These are phyloP conservation scores for Odontesthes bonariensis DNA, from an alignment of 2,113 vertebrate species.

Conservation along the genomic window DNA sequence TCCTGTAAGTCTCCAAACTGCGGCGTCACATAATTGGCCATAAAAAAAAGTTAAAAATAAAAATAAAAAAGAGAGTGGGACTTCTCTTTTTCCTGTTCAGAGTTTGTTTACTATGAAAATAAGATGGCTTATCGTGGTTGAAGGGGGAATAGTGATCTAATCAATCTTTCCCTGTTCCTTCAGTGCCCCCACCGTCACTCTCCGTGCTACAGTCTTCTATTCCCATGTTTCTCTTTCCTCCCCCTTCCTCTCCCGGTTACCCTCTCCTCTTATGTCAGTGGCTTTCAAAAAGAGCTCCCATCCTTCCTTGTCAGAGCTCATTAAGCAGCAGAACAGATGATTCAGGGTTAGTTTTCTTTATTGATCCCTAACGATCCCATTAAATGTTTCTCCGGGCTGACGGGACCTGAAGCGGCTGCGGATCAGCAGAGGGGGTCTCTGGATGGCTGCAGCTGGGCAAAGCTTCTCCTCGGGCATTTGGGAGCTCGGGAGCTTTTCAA, in stretches of 20 bases:
- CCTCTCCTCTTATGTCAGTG: slow-evolving; percentile 34
- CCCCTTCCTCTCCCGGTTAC: neutral
- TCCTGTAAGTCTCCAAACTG: slow-evolving; percentile 35
- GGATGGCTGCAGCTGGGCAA: slow-evolving; percentile 57
- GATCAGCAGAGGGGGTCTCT: slow-evolving; percentile 31
- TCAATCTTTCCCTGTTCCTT: slow-evolving; percentile 28
- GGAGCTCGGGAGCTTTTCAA: slow-evolving; percentile 34
- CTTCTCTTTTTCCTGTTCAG: slow-evolving; percentile 20
- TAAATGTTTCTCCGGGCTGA: slow-evolving; percentile 60
- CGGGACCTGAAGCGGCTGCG: slow-evolving; percentile 34
- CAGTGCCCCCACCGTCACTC: neutral
- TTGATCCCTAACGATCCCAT: slow-evolving; percentile 75
- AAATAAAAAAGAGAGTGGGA: neutral
- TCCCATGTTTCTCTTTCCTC: slow-evolving; percentile 6
- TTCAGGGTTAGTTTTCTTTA: slow-evolving; percentile 68
- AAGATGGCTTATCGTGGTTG: slow-evolving; percentile 22
- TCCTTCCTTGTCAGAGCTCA: slow-evolving; percentile 66
- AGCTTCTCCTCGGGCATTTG: slow-evolving; percentile 48
- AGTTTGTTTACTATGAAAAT: slow-evolving; percentile 46
- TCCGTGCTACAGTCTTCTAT: slow-evolving; percentile 9
- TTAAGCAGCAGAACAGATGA: slow-evolving; percentile 61
- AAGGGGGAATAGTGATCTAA: slow-evolving; percentile 14
- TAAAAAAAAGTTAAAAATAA: slow-evolving; percentile 26
- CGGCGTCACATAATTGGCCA: slow-evolving; percentile 54
- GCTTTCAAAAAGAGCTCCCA: slow-evolving; percentile 47